Conservation (phyloP, 2,888 invertebrate genomes). For the Mimas tiliae region DNA sequence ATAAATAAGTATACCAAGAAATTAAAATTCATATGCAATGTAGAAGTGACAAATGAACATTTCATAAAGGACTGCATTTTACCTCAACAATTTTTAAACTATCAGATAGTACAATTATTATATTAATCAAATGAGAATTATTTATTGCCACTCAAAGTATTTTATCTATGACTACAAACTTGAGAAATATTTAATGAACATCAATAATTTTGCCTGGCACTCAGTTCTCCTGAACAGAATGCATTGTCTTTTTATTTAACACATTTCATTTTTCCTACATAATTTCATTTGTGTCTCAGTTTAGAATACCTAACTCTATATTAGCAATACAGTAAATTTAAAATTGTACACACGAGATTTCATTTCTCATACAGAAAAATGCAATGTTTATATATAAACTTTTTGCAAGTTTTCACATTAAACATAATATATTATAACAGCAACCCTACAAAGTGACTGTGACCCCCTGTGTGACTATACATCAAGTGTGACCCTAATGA, state of each 20-base stretch:
- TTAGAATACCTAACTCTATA: conserved; percentile 48
- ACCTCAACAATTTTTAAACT: conserved; percentile 9
- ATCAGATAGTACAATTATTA: conserved; percentile 16
- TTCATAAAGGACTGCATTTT: not conserved
- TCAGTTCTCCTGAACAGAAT: conserved; percentile 34
- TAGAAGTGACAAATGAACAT: conserved; percentile 8
- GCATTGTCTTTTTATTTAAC: conserved; percentile 42
- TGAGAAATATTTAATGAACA: not conserved
- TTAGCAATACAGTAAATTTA: conserved; percentile 56
- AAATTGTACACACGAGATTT: conserved; percentile 63
- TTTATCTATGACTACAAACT: conserved; percentile 28
- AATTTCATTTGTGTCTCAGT: conserved; percentile 16
- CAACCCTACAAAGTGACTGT: conserved; percentile 44
- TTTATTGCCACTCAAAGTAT: conserved; percentile 33
- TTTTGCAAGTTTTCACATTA: conserved; percentile 10
- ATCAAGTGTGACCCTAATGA: conserved; percentile 41
- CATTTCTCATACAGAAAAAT: conserved; percentile 53
- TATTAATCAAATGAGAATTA: conserved; percentile 24
- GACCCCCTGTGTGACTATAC: conserved; percentile 46
- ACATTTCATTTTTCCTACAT: conserved; percentile 40
- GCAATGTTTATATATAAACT: conserved; percentile 48
- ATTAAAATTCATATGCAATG: conserved; percentile 11
- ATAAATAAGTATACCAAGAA: conserved; percentile 23
- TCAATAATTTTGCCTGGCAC: conserved; percentile 26
- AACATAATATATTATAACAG: conserved; percentile 32